Evolutionary conservation across 2,797 vertebrate genomes (phyloP), one percentile per base, ranked within the genome.

Genomic region (Cirrhinus molitorella): DNA sequence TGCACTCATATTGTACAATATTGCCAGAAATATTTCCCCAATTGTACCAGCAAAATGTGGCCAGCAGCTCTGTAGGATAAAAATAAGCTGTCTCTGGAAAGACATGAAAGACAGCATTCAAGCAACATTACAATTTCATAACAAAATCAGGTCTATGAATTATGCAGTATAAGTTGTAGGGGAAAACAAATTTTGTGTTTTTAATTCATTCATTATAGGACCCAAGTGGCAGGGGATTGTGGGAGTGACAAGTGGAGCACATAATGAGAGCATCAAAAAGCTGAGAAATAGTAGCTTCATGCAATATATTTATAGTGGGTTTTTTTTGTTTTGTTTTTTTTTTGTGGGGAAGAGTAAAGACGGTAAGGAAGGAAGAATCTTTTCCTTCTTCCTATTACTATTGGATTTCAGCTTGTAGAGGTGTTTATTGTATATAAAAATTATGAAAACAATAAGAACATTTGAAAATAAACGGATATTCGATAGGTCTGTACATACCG

Each of bases 151-250:
- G 9, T 31, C 4, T 67, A 67, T 67, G 31, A 53, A 67, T 53
- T 34, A 73, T 73, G 47, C 61, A 79, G 14, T 10, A 51, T n/a
- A 5, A 23, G 28, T 40, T 67, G 45, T 12, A 67, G 21, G 21
- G 31, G 63, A 23, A 76, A 66, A 53, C 11, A 5, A 0, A 21
- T 31, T 72, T 51, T 72, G 74, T 23, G 17, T 78, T 78, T 79
- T 79, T 23, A 79, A 67, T 79, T 79, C 2, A 40, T 21, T 79
- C 63, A n/a, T 28, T 65, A 55, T 79, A 28, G 34, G 49, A 79
- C 5, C 16, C 23, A 10, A 21, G 28, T 34, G 70, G 21, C 47
- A 31, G 25, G 47, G 28, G 47, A 73, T 34, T 53, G 70, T 13
- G 47, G 47, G 47, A 53, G 31, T 53, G 47, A 73, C 3, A 21